Base-by-base conservation (phyloP, 2,797 vertebrate species). In the Gephyroberyx darwinii region DNA sequence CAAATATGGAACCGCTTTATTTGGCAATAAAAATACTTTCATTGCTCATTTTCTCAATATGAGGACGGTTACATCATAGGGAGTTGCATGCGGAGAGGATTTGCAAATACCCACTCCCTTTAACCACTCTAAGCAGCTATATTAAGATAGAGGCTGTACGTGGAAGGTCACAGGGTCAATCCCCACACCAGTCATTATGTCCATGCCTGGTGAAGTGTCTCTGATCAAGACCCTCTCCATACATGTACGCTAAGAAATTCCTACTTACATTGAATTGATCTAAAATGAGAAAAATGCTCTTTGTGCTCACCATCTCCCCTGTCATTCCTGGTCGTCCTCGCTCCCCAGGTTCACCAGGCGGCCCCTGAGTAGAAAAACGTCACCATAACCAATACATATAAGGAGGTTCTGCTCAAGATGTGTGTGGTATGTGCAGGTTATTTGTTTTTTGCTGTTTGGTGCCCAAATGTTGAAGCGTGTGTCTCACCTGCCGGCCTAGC, bases 401-500 rank as follows among this genome's bases (percentile, higher is more conserved):
- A 1, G 16, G 5, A 9, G 1, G 52, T 30, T 1, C 16, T 50
- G 54, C 1, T 19, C 20, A 22, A 65, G 5, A 13, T 5, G 20
- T 20, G 3, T 51, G 50, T 20, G 9, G 35, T 41, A 10, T 5
- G 63, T 1, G 0, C 52, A 13, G 2, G 5, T 50, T 0, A 43
- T 57, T 39, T 58, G 14, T n/a, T 13, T 12, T 72, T 43, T 4
- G 3, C 20, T 9, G 47, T 7, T 59, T 43, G 12, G 5, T 30
- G 26, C 7, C 2, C 5, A 22, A 30, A 2, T 43, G 6, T 51
- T 16, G 3, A 0, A n/a, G 6, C n/a, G 0, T 0, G 16, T 54
- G 52, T 85, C 91, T 92, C 70, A 97, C 96, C 86, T 93, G 93
- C 19, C 74, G 69, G 62, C 96, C 96, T 8, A 91, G 86, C 64